Base-by-base conservation (phyloP, 2,797 vertebrate genomes). In the Gouania willdenowi region DNA sequence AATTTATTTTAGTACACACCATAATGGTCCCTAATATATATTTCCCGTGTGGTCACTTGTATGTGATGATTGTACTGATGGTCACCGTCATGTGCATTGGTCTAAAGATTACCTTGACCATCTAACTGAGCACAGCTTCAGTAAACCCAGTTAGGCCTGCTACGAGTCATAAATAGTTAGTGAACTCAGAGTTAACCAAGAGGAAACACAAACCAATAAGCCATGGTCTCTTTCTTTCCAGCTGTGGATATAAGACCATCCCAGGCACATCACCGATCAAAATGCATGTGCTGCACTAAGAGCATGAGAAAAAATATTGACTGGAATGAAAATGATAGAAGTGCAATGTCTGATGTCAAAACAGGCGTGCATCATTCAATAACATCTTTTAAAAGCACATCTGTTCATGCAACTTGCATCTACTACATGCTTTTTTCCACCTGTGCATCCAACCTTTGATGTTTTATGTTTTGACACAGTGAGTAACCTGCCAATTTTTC, bases 111-210 rank as follows among this genome's bases (percentile, higher is more conserved):
- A 50, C 73, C 41, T 50, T 59, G 19, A 69, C 39, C 46, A 41
- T 65, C 45, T 56, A 38, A 54, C 23, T 32, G 38, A 50, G 21
- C 13, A 3, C 29, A 44, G 44, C 19, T 32, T 2, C 7, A 52
- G 11, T 26, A 24, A 53, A 55, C 25, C 47, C 15, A 28, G 56
- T 45, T 33, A 35, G 49, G 53, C 39, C 53, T 18, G 30, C 41
- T 44, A 23, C 19, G 32, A 21, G n/a, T 43, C 42, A 72, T 62
- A 57, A 70, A 75, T 66, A 76, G 38, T 61, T 42, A 72, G 54
- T 41, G 70, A 56, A 30, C 45, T 44, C 64, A 43, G 29, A 60
- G 55, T 47, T 69, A 57, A 60, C 44, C 42, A 34, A 50, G 52
- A 58, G 54, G 52, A 67, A 70, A 39, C 51, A 51, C 41, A 46